Percentiles rank a stretch among this genome's conserved stretches.
Evolutionary conservation across 1,140 invertebrate genomes (phyloP).

Genomic region (Harpegnathos saltator): DNA sequence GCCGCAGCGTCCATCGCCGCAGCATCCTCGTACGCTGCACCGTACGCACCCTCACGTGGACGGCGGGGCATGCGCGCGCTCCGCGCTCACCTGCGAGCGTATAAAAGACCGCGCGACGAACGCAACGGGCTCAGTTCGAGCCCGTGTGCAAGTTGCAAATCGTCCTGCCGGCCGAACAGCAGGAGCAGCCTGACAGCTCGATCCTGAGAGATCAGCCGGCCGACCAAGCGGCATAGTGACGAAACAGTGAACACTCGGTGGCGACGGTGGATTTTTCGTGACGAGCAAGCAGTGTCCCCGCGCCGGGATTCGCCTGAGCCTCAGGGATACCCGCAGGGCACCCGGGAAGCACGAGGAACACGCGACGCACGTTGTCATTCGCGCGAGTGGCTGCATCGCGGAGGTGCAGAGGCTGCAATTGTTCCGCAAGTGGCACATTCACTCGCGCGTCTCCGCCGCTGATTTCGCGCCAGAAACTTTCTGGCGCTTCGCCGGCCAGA

Average conservation of each 20-base stretch:
- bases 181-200: neutral
- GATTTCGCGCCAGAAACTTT: too few species aligned
- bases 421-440: too few species aligned
- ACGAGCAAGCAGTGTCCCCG: neutral
- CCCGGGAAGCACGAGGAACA: too few species aligned
- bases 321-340: too few species aligned
- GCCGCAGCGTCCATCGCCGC: neutral
- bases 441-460: too few species aligned
- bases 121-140: conserved; percentile 56
- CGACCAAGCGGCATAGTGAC: neutral
- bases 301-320: neutral
- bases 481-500: too few species aligned
- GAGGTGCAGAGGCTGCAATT: too few species aligned
- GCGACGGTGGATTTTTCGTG: neutral
- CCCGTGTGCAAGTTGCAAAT: conserved; percentile 39
- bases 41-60: conserved; percentile 63
- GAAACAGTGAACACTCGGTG: neutral
- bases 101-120: conserved; percentile 63
- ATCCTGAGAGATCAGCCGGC: neutral
- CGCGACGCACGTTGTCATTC: too few species aligned
- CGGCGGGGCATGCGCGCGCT: conserved; percentile 65
- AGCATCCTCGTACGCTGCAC: too few species aligned
- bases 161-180: neutral
- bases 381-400: too few species aligned
- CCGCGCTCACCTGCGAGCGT: conserved; percentile 31